These are phyloP conservation scores for Cheilosia urbana DNA, from an alignment of 2,888 invertebrate genomes.

Conservation along the genomic window DNA sequence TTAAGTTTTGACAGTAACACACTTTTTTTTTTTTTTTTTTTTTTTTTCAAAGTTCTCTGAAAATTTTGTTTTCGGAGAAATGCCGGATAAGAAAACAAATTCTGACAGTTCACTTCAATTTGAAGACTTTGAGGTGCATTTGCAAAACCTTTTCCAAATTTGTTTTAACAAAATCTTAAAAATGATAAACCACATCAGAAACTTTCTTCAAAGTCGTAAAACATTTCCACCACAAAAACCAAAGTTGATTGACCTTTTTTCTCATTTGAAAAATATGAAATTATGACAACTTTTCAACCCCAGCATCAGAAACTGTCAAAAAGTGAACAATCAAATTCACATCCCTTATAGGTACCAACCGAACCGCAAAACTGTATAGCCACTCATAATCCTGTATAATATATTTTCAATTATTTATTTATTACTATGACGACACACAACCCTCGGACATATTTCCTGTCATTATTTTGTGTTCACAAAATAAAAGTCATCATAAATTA, in stretches of 20 bases:
- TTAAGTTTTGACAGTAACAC: too few species aligned
- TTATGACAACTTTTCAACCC: slow-evolving; percentile 10
- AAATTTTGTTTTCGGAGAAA: too few species aligned
- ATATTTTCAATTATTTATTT: slow-evolving; percentile 70
- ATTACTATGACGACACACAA: slow-evolving; percentile 25
- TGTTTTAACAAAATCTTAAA: too few species aligned
- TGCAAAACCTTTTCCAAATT: too few species aligned
- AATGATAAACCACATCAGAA: too few species aligned
- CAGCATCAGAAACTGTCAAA: not conserved
- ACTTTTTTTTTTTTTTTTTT: too few species aligned
- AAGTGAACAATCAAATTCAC: not conserved
- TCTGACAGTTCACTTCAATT: too few species aligned
- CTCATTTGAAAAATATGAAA: slow-evolving; percentile 5
- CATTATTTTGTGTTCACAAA: slow-evolving; percentile 21
- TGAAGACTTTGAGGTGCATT: too few species aligned
- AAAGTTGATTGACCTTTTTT: slow-evolving; percentile 47
- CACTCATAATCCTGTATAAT: slow-evolving; percentile 29
- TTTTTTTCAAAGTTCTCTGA: too few species aligned
- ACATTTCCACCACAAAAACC: too few species aligned
- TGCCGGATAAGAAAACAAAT: too few species aligned
- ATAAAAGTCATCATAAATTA: slow-evolving; percentile 39
- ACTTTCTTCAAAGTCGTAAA: too few species aligned
- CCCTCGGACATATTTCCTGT: slow-evolving; percentile 19
- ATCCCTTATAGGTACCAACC: slow-evolving; percentile 1
- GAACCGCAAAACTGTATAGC: slow-evolving; percentile 10